Percentiles rank a stretch among this genome's conserved stretches.
Evolutionary conservation across 2,797 vertebrate genomes (phyloP).

Genomic region (Lithobates pipiens): DNA sequence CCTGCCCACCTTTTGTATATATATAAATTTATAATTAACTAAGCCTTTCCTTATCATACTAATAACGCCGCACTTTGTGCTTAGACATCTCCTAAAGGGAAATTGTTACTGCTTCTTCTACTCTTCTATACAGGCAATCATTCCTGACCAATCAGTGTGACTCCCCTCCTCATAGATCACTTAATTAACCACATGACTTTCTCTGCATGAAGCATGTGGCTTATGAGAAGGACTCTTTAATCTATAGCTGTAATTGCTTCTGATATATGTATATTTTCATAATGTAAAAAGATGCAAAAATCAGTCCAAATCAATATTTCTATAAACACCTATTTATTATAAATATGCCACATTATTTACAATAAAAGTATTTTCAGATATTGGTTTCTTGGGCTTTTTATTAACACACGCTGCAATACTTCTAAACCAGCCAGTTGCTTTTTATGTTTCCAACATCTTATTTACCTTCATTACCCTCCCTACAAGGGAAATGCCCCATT

Average conservation of each 20-base stretch:
- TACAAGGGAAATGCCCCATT: too few species aligned
- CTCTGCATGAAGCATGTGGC: too few species aligned
- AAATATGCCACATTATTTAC: not conserved
- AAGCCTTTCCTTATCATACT: too few species aligned
- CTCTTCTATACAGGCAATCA: too few species aligned
- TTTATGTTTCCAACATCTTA: too few species aligned
- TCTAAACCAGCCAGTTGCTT: not conserved
- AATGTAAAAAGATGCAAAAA: too few species aligned
- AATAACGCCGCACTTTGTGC: too few species aligned
- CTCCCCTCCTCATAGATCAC: not conserved
- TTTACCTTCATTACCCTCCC: too few species aligned
- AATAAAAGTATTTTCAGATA: slow-evolving; percentile 1
- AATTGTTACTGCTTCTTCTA: too few species aligned
- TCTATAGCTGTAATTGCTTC: not conserved
- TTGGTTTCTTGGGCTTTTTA: not conserved
- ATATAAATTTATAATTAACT: too few species aligned
- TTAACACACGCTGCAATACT: not conserved
- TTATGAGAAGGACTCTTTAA: not conserved
- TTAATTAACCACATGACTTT: not conserved
- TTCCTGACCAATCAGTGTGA: not conserved
- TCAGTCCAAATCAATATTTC: too few species aligned
- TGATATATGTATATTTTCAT: not conserved
- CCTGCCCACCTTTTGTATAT: not conserved
- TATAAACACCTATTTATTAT: not conserved
- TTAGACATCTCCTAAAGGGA: too few species aligned